phyloP scores from a whole-genome alignment of 1,140 invertebrate genomes.

The Lanistes nyassanus region DNA sequence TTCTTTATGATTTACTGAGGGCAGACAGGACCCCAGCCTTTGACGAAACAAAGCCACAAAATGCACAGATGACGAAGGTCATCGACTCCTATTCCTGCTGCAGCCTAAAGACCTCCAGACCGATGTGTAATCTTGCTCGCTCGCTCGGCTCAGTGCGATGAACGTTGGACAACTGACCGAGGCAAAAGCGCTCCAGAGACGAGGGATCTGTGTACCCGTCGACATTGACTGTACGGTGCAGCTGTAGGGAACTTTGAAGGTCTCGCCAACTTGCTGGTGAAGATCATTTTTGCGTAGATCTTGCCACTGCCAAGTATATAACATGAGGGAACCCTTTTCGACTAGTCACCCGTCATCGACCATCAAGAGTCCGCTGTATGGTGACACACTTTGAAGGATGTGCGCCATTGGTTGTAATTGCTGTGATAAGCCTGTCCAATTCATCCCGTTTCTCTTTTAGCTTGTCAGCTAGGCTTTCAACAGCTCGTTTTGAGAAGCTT shows the following conservation, averaged over 20 bases:
- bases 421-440: too few species aligned
- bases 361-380: too few species aligned
- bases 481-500: too few species aligned
- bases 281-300: constrained; percentile 95
- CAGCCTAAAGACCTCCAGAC: constrained; percentile 80
- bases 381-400: too few species aligned
- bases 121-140: constrained; percentile 76
- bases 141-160: constrained; percentile 81
- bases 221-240: constrained; percentile 95
- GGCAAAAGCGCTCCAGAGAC: constrained; percentile 83
- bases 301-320: too few species aligned
- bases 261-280: constrained; percentile 68
- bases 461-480: too few species aligned
- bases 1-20: constrained; percentile 96
- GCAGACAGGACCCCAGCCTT: constrained; percentile 99
- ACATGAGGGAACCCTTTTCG: too few species aligned
- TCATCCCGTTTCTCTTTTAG: too few species aligned
- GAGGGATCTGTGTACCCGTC: constrained; percentile 99
- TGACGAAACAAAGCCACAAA: constrained; percentile 96
- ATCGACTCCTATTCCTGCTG: constrained; percentile 98
- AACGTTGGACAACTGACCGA: constrained; percentile 98
- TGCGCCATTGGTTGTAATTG: too few species aligned
- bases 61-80: constrained; percentile 95
- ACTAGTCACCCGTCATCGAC: too few species aligned
- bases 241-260: constrained; percentile 94